Evolutionary conservation across 2,888 invertebrate genomes (phyloP), one percentile per base, ranked within the genome.

Genomic region (Microplitis deprimator): DNA sequence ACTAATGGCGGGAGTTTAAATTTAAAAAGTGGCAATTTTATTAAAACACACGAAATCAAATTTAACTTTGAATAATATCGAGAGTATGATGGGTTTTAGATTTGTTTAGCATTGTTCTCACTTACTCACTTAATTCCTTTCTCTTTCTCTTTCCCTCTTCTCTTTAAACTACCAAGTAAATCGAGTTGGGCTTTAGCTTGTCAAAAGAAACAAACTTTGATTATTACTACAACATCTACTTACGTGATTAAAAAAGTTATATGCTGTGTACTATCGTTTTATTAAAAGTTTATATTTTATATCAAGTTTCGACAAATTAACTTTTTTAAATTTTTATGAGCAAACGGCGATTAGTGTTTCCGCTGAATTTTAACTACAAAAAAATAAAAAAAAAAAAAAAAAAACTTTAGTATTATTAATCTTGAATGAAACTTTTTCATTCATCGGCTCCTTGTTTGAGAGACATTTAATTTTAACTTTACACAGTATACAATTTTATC

Each of bases 171-270:
- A 13, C 10, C 50, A 50, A 50, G 50, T 50, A 50, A 50, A 50
- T 50, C 50, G 50, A 50, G 50, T 50, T 13, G 50, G 13, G 50
- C 50, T 68, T 40, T 17, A 68, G 68, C 68, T 68, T 40, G 17
- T 68, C 39, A 13, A 17, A 39, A 17, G 41, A 16, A 40, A 17
- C 16, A 68, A 68, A 68, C 40, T 70, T 70, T 70, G n/a, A 59
- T 70, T 70, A 20, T 70, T 65, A 65, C 38, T 29, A 59, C 17
- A 70, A 70, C 41, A 70, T 29, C 70, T 50, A 70, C 50, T 70
- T 50, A 70, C 70, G 70, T 70, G 70, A 70, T 70, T 70, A 70
- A 70, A 70, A 68, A 70, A 70, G 70, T 29, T 20, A 38, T 38
- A 38, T 67, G 13, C 38, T 70, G 50, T 29, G 29, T 29, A 29